Percentiles rank a stretch among this genome's conserved stretches.
phyloP scores from a whole-genome alignment of 2,797 vertebrate species.

The Catostomus latipinnis region DNA sequence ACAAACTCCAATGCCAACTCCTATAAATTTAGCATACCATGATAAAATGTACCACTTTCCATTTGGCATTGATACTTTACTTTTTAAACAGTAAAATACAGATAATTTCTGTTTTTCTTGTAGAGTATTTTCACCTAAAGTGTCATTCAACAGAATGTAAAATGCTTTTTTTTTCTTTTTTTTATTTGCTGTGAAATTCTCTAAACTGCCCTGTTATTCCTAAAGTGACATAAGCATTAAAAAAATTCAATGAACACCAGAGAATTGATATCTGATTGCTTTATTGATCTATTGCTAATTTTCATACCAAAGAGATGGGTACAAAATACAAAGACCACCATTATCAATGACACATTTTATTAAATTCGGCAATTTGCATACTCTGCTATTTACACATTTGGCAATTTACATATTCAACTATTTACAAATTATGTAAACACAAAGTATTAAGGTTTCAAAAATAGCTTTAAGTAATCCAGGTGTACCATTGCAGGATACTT shows the following conservation, averaged over 20 bases:
- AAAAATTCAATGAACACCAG: constrained; percentile 40
- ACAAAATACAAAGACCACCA: constrained; percentile 13
- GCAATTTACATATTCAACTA: constrained; percentile 41
- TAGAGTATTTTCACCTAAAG: constrained; percentile 41
- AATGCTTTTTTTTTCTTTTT: constrained; percentile 50
- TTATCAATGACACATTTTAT: constrained; percentile 49
- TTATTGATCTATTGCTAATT: neutral
- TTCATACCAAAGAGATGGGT: neutral
- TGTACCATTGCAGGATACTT: neutral
- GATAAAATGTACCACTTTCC: constrained; percentile 20
- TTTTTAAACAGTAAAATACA: constrained; percentile 30
- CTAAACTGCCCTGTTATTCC: constrained; percentile 30
- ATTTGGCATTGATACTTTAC: constrained; percentile 33
- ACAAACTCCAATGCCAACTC: neutral
- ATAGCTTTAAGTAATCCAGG: constrained; percentile 7
- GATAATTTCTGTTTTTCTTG: constrained; percentile 32
- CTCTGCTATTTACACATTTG: constrained; percentile 47
- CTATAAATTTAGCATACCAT: neutral
- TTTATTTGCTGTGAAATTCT: constrained; percentile 22
- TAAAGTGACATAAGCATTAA: constrained; percentile 46
- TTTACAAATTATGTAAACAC: constrained; percentile 47
- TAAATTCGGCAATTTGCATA: constrained; percentile 49
- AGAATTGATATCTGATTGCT: constrained; percentile 2
- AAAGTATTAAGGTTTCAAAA: constrained; percentile 19
- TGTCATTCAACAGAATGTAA: constrained; percentile 61